Percentiles rank a stretch among this genome's conserved stretches.
Conservation (phyloP, 2,113 vertebrate genomes). For the Vulpes vulpes region DNA sequence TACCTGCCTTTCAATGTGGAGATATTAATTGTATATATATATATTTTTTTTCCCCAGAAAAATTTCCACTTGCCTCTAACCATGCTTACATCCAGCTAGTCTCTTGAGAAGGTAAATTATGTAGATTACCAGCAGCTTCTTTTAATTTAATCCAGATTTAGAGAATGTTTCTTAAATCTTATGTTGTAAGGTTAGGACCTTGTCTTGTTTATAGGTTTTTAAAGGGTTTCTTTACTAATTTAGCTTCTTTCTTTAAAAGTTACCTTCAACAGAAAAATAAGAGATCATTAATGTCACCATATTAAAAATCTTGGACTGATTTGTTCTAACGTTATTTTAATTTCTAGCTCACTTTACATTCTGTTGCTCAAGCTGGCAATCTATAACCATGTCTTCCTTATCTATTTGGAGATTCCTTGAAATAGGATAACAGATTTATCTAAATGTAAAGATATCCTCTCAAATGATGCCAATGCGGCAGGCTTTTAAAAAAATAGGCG, state of each 20-base stretch:
- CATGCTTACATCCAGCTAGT: neutral
- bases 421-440: constrained; percentile 64
- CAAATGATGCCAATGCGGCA: constrained; percentile 49
- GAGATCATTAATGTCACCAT: neutral
- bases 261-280: constrained; percentile 58
- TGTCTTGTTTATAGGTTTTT: constrained; percentile 9
- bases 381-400: constrained; percentile 63
- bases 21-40: neutral
- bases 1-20: constrained; percentile 36
- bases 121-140: neutral
- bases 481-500: neutral
- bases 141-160: constrained; percentile 63
- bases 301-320: constrained; percentile 58
- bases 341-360: constrained; percentile 71
- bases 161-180: constrained; percentile 18
- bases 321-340: constrained; percentile 73
- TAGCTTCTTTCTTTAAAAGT: constrained; percentile 61
- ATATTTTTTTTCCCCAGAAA: neutral
- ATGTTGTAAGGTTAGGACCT: neutral
- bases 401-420: constrained; percentile 75
- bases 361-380: constrained; percentile 66
- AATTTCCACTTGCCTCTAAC: constrained; percentile 2
- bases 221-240: constrained; percentile 27
- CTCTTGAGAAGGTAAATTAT: constrained; percentile 8
- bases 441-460: constrained; percentile 71